Percentiles rank a stretch among this genome's conserved stretches.
Conservation (phyloP, 1,140 invertebrate genomes). For the Andrena cerasifolii region DNA sequence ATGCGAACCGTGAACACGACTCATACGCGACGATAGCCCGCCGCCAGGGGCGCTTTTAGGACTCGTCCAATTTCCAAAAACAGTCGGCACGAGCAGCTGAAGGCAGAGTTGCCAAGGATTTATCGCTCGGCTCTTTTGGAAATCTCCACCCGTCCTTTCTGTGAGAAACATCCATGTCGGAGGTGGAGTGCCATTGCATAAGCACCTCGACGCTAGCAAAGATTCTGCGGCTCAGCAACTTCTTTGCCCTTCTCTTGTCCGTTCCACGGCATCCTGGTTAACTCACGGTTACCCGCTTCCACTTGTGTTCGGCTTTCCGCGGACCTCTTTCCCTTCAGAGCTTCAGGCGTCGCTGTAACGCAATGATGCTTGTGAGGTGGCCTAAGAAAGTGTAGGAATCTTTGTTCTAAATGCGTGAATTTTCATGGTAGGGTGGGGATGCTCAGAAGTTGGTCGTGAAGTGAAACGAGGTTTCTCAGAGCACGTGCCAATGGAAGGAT, state of each 20-base stretch:
- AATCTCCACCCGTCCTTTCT: constrained; percentile 19
- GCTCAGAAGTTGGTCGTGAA: not conserved
- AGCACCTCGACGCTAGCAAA: constrained; percentile 33
- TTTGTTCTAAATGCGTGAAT: constrained; percentile 28
- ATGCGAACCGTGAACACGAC: not conserved
- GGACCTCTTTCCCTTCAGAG: not conserved
- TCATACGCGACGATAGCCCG: constrained; percentile 56
- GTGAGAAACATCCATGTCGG: constrained; percentile 36
- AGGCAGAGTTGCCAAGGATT: not conserved
- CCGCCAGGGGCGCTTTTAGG: constrained; percentile 69
- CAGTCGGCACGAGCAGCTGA: constrained; percentile 43
- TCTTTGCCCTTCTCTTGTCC: constrained; percentile 12
- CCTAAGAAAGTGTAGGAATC: not conserved
- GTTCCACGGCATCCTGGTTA: not conserved
- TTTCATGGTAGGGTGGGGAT: not conserved
- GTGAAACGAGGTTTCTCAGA: not conserved
- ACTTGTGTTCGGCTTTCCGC: not conserved
- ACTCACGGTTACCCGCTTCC: not conserved
- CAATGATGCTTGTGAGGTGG: not conserved
- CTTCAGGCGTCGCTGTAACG: not conserved
- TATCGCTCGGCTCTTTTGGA: constrained; percentile 16
- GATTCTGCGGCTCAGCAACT: constrained; percentile 50
- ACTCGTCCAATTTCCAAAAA: constrained; percentile 76
- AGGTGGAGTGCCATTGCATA: constrained; percentile 18
- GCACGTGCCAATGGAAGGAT: not conserved